Percentiles rank a stretch among this genome's conserved stretches.
phyloP scores from a whole-genome alignment of 1,140 invertebrate genomes.

The Planococcus citri region DNA sequence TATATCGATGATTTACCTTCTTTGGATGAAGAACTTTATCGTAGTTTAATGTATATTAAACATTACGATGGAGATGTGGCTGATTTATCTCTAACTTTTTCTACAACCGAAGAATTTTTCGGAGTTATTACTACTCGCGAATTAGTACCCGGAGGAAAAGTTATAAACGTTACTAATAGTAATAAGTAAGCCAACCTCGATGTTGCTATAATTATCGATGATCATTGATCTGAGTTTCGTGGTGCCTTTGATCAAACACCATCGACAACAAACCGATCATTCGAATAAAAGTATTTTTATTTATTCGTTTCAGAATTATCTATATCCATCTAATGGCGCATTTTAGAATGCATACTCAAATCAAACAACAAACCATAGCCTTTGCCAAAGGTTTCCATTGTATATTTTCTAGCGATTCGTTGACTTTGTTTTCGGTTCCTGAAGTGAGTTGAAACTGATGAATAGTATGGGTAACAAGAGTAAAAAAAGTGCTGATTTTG shows the following conservation, averaged over 20 bases:
- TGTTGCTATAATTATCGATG: not conserved
- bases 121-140: conserved; percentile 83
- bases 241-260: too few species aligned
- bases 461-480: not conserved
- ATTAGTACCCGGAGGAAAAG: conserved; percentile 83
- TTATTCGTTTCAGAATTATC: conserved; percentile 54
- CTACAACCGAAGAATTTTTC: conserved; percentile 89
- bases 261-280: not conserved
- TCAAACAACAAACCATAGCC: conserved; percentile 87
- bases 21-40: conserved; percentile 88
- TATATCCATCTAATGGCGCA: conserved; percentile 98
- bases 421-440: conserved; percentile 88
- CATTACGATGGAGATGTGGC: conserved; percentile 87
- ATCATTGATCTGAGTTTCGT: not conserved
- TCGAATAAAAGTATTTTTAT: not conserved
- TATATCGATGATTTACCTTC: conserved; percentile 96
- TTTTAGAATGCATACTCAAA: conserved; percentile 94
- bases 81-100: conserved; percentile 91
- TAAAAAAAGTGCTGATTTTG: too few species aligned
- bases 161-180: conserved; percentile 86
- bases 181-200: conserved; percentile 62
- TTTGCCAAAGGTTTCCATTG: conserved; percentile 94
- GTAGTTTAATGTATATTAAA: conserved; percentile 93
- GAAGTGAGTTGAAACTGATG: conserved; percentile 49
- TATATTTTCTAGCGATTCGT: conserved; percentile 90